Base-by-base conservation (phyloP, 2,113 vertebrate species). In the Chitala chitala region DNA sequence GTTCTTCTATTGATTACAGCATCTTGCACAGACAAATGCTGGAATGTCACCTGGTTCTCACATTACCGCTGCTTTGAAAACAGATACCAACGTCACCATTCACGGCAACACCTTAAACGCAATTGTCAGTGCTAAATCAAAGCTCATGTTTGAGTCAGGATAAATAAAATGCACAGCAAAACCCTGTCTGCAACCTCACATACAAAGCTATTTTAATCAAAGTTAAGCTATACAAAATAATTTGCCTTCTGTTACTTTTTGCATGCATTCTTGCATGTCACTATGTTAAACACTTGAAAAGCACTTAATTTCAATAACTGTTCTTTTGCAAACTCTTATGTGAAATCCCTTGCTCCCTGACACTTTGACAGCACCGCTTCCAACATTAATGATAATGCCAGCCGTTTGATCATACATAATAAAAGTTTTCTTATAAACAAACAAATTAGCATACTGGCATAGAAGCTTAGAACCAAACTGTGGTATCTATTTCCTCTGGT, bases 1-100 rank as follows among this genome's bases (percentile, higher is more conserved):
- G n/a, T n/a, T n/a, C n/a, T n/a, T n/a, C n/a, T n/a, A n/a, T n/a
- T 33, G 13, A 53, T 73, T 73, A 73, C 76, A 73, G 76, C 68
- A 69, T 77, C 63, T 73, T 26, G 71, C 76, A 59, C 64, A 73
- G 53, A 69, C n/a, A 69, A 75, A 42, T 26, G 38, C 64, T 48
- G 63, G 76, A 77, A 69, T 77, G 76, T 61, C 64, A 69, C 51
- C 59, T 73, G 50, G 24, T 55, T 69, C 53, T 68, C 5, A 58
- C 33, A 56, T 17, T 68, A 75, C 26, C 24, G 36, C 15, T 6
- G 46, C 36, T 48, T 42, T 46, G 13, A 66, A 42, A 65, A 63
- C 31, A 50, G 22, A 66, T 22, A 50, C 54, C 15, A 31, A 51
- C 20, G 46, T 38, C 29, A 42, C 13, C 63, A 42, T 64, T 61